Evolutionary conservation across 2,113 vertebrate species (phyloP).

Genomic region (Sceloporus undulatus): DNA sequence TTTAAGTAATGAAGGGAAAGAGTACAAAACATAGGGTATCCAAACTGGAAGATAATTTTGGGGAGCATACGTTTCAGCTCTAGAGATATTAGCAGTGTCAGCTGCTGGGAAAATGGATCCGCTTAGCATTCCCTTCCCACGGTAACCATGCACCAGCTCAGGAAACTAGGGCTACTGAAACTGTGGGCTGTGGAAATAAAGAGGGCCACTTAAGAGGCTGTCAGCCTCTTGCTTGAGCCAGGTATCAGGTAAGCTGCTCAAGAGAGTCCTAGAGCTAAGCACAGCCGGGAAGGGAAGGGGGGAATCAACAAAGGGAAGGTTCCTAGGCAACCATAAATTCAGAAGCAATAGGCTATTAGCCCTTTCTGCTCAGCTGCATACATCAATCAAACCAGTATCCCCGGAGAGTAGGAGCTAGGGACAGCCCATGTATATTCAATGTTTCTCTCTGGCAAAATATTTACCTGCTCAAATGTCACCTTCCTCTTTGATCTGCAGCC

Average conservation of each 20-base stretch:
- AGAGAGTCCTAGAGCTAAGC: conserved; percentile 31
- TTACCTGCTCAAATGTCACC: conserved; percentile 54
- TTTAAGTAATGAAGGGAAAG: not conserved
- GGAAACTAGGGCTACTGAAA: conserved; percentile 8
- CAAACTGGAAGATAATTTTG: not conserved
- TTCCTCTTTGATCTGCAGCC: conserved; percentile 34
- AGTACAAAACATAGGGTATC: not conserved
- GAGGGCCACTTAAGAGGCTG: conserved; percentile 1
- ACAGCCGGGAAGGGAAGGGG: conserved; percentile 22
- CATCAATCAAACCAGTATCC: conserved; percentile 42
- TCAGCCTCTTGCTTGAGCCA: conserved; percentile 1
- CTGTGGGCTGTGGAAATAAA: not conserved
- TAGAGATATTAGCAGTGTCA: not conserved
- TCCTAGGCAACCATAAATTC: conserved; percentile 48
- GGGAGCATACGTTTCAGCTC: not conserved
- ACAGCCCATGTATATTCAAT: conserved; percentile 48
- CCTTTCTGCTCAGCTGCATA: conserved; percentile 42
- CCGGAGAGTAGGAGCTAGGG: conserved; percentile 35
- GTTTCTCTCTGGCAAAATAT: conserved; percentile 48
- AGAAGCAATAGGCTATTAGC: conserved; percentile 48
- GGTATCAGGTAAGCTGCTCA: conserved; percentile 32
- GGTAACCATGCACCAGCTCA: not conserved
- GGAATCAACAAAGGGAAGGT: conserved; percentile 44
- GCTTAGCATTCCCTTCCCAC: not conserved
- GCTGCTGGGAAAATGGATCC: not conserved